Base-by-base conservation (phyloP, 2,797 vertebrate genomes). In the Hybognathus amarus region DNA sequence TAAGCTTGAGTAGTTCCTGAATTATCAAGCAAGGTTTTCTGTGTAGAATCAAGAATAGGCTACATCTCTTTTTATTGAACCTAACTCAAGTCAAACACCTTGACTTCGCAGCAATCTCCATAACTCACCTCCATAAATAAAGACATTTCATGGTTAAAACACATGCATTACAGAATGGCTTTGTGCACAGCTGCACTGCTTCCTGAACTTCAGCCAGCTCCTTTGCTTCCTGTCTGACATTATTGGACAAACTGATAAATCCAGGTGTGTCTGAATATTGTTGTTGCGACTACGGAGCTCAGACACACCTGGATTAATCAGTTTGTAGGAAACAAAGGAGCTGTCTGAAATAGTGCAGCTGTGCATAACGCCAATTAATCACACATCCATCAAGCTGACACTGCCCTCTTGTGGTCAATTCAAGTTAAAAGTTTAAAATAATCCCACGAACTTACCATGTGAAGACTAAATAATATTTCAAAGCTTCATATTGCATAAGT, bases 401-500 rank as follows among this genome's bases (percentile, higher is more conserved):
- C 42, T 18, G 63, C 30, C 33, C 63, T 38, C 66, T 42, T 18
- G n/a, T 69, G 50, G 50, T 20, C 20, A 20, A 8, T 27, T 2
- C 1, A 13, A 36, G 30, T 74, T 50, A 17, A 9, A 45, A 1
- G 8, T 24, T 74, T 47, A 12, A 40, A 47, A 17, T 42, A 50
- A 50, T 73, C 22, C 47, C 30, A 56, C 22, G 9, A 13, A 66
- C 30, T 36, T 42, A 61, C 9, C n/a, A 38, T 22, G 0, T 47
- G 33, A 30, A 67, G 42, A 42, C 36, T 5, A 40, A 45, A 66
- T 67, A 22, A 42, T 5, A 64, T 7, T 52, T 22, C 12, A 40
- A 86, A n/a, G 67, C n/a, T 36, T 24, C 20, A 9, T 38, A 27
- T 64, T 80, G 66, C 56, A 82, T 75, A 70, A 75, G 36, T 82